phyloP scores from a whole-genome alignment of 92 coral and sea anemone species.

The Isaurus tuberculatus region DNA sequence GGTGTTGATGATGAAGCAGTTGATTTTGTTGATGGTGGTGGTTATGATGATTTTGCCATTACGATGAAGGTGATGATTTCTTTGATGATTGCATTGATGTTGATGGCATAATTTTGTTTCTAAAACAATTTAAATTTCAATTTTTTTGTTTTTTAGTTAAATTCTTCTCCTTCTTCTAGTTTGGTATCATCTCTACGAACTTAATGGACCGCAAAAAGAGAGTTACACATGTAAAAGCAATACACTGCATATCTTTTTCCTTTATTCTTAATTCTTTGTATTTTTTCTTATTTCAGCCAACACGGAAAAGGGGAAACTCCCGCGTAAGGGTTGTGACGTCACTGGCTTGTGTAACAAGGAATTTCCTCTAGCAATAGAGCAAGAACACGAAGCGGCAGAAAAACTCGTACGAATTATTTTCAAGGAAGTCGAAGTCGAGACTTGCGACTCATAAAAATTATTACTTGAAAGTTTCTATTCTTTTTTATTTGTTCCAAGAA shows the following conservation, averaged over 20 bases:
- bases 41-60: too few species aligned
- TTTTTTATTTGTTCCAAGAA: neutral
- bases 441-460: neutral
- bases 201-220: too few species aligned
- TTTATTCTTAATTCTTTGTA: neutral
- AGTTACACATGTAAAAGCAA: neutral
- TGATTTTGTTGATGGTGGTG: too few species aligned
- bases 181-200: too few species aligned
- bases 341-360: constrained; percentile 37
- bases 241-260: neutral
- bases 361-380: constrained; percentile 18
- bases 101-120: too few species aligned
- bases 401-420: constrained; percentile 43
- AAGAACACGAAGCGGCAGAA: constrained; percentile 32
- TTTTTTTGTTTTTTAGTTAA: too few species aligned
- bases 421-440: constrained; percentile 37
- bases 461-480: neutral
- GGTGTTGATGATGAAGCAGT: too few species aligned
- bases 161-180: too few species aligned
- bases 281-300: neutral
- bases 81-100: too few species aligned
- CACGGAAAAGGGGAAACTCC: constrained; percentile 41
- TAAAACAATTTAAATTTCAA: too few species aligned
- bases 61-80: too few species aligned
- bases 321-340: constrained; percentile 33